Conservation (phyloP, 2,797 vertebrate genomes). For the Manis pentadactyla region DNA sequence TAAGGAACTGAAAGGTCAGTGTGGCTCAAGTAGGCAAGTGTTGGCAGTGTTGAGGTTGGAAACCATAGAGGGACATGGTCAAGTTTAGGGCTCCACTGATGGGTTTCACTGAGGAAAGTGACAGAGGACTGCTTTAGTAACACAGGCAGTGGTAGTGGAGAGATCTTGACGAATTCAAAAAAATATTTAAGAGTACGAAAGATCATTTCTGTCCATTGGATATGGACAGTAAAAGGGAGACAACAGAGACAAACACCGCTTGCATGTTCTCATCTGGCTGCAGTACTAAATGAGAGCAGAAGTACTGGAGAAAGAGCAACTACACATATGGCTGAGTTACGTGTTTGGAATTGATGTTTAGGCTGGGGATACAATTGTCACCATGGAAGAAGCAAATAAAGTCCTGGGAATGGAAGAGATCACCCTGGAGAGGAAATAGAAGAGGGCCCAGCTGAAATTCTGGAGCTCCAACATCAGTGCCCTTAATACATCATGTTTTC, state of each 20-base stretch:
- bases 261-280: not conserved
- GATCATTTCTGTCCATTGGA: not conserved
- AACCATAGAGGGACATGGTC: not conserved
- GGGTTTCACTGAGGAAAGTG: not conserved
- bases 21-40: not conserved
- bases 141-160: not conserved
- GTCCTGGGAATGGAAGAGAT: not conserved
- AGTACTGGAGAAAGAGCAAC: not conserved
- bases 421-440: not conserved
- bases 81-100: too few relatives aligned
- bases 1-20: not conserved
- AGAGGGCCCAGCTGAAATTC: not conserved
- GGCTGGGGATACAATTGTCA: not conserved
- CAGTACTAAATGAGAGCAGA: not conserved
- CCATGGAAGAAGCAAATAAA: not conserved
- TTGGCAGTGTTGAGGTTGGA: not conserved
- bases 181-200: not conserved
- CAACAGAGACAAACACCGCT: not conserved
- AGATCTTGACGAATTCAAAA: not conserved
- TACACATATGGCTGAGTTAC: too few relatives aligned
- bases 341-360: not conserved
- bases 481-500: not conserved
- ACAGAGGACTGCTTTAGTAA: not conserved
- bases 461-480: not conserved
- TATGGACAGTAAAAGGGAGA: not conserved